Evolutionary conservation across 2,888 invertebrate species (phyloP).

Genomic region (Auanema sp.): DNA sequence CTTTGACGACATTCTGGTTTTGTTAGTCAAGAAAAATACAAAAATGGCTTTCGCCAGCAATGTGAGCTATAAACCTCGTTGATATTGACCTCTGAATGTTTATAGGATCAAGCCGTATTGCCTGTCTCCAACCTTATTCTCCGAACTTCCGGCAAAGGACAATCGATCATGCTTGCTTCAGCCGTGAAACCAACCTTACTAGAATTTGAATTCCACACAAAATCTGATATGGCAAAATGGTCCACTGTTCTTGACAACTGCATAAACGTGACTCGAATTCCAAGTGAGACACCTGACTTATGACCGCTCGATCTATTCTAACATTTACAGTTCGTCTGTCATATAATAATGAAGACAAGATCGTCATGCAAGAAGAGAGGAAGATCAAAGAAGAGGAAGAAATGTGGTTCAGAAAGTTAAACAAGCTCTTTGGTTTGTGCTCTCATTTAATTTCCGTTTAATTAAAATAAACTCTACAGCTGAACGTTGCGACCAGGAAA

Average conservation of each 20-base stretch:
- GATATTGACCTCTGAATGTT: background rate
- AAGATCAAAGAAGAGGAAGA: constrained; percentile 36
- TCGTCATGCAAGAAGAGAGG: constrained; percentile 14
- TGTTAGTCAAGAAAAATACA: constrained; percentile 27
- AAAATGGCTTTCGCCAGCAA: constrained; percentile 25
- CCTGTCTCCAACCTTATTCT: constrained; percentile 33
- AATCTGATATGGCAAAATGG: constrained; percentile 42
- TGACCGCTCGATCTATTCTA: background rate
- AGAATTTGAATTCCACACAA: constrained; percentile 38
- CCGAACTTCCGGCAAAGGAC: constrained; percentile 31
- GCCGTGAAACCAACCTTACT: constrained; percentile 35
- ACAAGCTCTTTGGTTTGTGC: constrained; percentile 26
- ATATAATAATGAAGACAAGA: constrained; percentile 8
- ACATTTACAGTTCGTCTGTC: constrained; percentile 15
- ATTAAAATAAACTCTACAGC: constrained; percentile 14
- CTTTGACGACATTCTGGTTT: constrained; percentile 48
- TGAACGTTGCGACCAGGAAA: constrained; percentile 24
- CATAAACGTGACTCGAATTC: constrained; percentile 14
- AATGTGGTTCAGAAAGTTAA: constrained; percentile 29
- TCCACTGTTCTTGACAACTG: constrained; percentile 30
- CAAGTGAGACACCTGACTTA: background rate
- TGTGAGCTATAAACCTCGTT: background rate
- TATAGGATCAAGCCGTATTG: constrained; percentile 40
- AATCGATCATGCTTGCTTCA: constrained; percentile 36
- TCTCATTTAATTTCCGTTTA: background rate